Conservation (phyloP, 2,797 vertebrate species). For the Diceros bicornis region DNA sequence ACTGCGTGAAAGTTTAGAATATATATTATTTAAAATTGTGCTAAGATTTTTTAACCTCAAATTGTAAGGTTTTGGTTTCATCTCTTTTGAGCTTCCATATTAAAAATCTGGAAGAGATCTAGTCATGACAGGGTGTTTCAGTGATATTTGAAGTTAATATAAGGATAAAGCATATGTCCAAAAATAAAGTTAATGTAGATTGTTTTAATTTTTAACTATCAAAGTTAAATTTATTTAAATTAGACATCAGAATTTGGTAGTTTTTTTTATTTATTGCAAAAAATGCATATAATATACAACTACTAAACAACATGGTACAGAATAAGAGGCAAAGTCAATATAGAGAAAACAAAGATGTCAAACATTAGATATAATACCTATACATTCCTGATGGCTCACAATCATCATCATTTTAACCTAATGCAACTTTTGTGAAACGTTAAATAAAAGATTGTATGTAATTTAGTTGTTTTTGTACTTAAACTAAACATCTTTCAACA, state of each 20-base stretch:
- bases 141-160: background rate
- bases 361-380: background rate
- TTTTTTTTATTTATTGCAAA: background rate
- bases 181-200: background rate
- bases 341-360: background rate
- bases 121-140: background rate
- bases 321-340: background rate
- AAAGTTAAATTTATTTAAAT: slow-evolving; percentile 18
- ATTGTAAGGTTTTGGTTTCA: background rate
- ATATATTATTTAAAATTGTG: background rate
- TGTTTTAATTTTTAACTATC: background rate
- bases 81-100: background rate
- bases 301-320: background rate
- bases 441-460: background rate
- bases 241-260: background rate
- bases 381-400: background rate
- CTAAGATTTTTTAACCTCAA: background rate
- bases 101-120: background rate
- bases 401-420: background rate
- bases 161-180: background rate
- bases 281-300: background rate
- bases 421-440: background rate
- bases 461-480: background rate
- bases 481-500: slow-evolving; percentile 26
- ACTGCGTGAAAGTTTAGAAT: background rate